Evolutionary conservation across 2,797 vertebrate genomes (phyloP).

Genomic region (Scolopax rusticola): DNA sequence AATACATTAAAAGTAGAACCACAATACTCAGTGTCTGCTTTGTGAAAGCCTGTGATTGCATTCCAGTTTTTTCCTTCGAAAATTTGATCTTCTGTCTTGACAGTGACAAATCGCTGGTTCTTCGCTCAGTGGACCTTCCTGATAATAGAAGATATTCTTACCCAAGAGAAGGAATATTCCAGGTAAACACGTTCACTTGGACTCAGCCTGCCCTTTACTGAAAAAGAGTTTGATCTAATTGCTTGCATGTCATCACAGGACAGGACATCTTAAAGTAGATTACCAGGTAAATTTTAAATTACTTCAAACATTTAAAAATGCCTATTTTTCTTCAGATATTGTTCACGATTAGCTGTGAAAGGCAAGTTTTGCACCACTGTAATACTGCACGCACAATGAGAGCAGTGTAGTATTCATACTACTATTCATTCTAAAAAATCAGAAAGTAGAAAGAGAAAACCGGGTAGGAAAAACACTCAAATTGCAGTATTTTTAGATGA

Average conservation of each 20-base stretch:
- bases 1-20: conserved; percentile 43
- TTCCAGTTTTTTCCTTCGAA: conserved; percentile 54
- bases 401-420: neutral
- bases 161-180: conserved; percentile 37
- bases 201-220: conserved; percentile 29
- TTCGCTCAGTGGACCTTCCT: conserved; percentile 45
- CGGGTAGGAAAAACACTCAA: neutral
- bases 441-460: neutral
- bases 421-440: neutral
- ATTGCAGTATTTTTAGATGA: neutral
- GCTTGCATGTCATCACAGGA: conserved; percentile 24
- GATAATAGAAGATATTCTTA: conserved; percentile 60
- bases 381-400: neutral
- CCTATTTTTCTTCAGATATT: neutral
- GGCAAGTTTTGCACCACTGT: neutral
- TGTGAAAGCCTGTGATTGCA: conserved; percentile 41
- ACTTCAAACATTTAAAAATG: neutral
- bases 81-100: conserved; percentile 67
- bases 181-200: conserved; percentile 48
- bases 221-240: conserved; percentile 52
- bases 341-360: neutral
- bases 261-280: neutral
- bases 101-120: conserved; percentile 64
- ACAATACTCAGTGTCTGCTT: neutral
- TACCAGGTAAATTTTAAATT: conserved; percentile 10